Evolutionary conservation across 2,797 vertebrate genomes (phyloP), one percentile per base, ranked within the genome.

Genomic region (Spinus olivaceus): DNA sequence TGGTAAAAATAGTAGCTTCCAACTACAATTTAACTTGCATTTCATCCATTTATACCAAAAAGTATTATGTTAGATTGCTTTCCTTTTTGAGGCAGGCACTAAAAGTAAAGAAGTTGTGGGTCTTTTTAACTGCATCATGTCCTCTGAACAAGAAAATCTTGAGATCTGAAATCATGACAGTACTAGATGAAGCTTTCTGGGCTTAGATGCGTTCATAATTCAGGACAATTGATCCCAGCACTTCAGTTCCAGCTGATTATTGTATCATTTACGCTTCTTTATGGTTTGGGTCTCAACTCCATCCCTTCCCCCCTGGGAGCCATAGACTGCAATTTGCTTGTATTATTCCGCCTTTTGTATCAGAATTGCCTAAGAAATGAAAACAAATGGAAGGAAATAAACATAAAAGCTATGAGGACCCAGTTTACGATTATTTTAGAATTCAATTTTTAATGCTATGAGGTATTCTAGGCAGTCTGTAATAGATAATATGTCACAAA

Each of bases 341-440:
- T 81, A 95, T 96, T 95, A 90, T 90, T 94, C 64, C 6, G 61
- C 46, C 69, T 91, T 88, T 94, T 74, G 41, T 79, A 90, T 73
- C 51, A 96, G 86, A 94, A 92, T 57, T 92, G 65, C 79, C 37
- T 47, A 81, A 80, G 87, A 90, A 96, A 94, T 86, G 92, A 89
- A 94, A 92, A 95, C 80, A 94, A 96, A 95, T 95, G 70, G 78
- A 80, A 93, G 83, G 39, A 90, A 92, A 95, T 82, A 93, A 93
- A 94, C 41, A 91, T 71, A 92, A 84, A 95, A 90, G 39, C 49
- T 42, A 90, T 39, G 53, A 93, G 37, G 39, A 88, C 24, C 49
- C 64, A 49, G 56, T 57, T 80, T 82, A 85, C 74, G 44, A 87
- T 90, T 92, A 92, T 89, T 91, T 94, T 85, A 77, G 80, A 80